These are phyloP conservation scores for Rhyzopertha dominica DNA, from an alignment of 1,140 invertebrate genomes.

Conservation along the genomic window DNA sequence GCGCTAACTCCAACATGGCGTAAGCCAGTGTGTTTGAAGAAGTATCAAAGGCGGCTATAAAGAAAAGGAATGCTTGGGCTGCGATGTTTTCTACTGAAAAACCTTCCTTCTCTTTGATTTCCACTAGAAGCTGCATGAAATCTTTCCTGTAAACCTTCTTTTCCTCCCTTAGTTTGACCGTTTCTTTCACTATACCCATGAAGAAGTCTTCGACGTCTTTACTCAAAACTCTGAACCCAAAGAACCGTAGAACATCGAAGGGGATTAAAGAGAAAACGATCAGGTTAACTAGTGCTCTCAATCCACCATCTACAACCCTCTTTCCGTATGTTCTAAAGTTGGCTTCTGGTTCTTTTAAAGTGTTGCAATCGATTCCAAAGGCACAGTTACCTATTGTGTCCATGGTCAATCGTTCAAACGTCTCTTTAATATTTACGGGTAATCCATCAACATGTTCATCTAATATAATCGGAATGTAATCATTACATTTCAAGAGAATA, in stretches of 20 bases:
- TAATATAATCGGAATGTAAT: constrained; percentile 44
- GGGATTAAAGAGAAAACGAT: too few relatives aligned
- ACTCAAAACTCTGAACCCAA: too few relatives aligned
- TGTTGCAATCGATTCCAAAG: constrained; percentile 52
- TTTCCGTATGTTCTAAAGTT: constrained; percentile 48
- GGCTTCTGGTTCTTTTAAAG: constrained; percentile 47
- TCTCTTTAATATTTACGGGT: constrained; percentile 47
- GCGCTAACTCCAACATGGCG: constrained; percentile 46
- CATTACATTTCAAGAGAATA: constrained; percentile 9
- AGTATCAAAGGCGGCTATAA: constrained; percentile 45
- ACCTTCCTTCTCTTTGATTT: constrained; percentile 13
- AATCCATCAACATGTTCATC: constrained; percentile 20
- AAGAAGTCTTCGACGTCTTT: constrained; percentile 45
- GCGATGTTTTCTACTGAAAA: constrained; percentile 20
- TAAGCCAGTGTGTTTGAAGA: constrained; percentile 45
- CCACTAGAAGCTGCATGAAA: constrained; percentile 49
- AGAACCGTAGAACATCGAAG: too few relatives aligned
- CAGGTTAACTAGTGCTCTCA: too few relatives aligned
- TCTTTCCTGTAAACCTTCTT: constrained; percentile 47
- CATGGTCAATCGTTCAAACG: constrained; percentile 48
- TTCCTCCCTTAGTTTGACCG: constrained; percentile 45
- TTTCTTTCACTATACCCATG: constrained; percentile 42
- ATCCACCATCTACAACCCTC: too few relatives aligned
- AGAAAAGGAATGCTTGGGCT: constrained; percentile 24
- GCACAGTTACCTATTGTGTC: constrained; percentile 53